Percentiles rank a stretch among this genome's conserved stretches.
These are phyloP conservation scores for Epicampocera succincta DNA, from an alignment of 2,888 invertebrate genomes.

Conservation along the genomic window DNA sequence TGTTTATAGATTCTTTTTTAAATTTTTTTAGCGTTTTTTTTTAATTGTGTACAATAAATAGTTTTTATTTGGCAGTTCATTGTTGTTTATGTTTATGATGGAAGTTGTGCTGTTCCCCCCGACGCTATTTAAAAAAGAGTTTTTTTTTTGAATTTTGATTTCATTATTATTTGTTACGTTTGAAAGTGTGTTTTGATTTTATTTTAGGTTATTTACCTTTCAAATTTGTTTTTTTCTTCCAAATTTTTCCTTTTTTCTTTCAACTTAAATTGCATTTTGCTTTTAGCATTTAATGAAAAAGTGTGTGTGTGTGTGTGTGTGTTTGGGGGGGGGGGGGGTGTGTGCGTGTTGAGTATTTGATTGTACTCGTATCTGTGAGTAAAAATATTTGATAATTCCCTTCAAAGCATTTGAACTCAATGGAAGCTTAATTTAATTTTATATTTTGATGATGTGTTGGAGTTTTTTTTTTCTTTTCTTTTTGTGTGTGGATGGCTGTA, in stretches of 20 bases:
- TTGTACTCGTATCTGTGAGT: no score
- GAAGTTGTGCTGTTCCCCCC: no score
- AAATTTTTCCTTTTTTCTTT: slow-evolving; percentile 20
- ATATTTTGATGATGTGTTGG: no score
- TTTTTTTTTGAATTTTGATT: slow-evolving; percentile 43
- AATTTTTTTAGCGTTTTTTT: no score
- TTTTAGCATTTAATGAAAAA: no score
- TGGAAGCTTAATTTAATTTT: background rate
- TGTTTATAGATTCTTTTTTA: no score
- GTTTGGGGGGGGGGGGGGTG: no score
- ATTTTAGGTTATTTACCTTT: slow-evolving; percentile 67
- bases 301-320: background rate
- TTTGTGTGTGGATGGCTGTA: background rate
- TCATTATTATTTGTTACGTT: slow-evolving; percentile 10
- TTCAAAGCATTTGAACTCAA: slow-evolving; percentile 66
- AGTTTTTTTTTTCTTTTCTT: background rate
- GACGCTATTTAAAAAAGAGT: background rate
- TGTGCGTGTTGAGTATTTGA: no score
- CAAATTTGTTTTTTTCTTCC: slow-evolving; percentile 4
- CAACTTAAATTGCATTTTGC: background rate
- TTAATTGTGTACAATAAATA: slow-evolving; percentile 15
- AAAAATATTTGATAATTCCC: slow-evolving; percentile 51
- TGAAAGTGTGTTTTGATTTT: background rate
- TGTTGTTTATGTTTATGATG: no score
- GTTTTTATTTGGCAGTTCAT: no score